These are phyloP conservation scores for Phyllotreta striolata DNA, from an alignment of 2,888 invertebrate genomes.

Conservation along the genomic window DNA sequence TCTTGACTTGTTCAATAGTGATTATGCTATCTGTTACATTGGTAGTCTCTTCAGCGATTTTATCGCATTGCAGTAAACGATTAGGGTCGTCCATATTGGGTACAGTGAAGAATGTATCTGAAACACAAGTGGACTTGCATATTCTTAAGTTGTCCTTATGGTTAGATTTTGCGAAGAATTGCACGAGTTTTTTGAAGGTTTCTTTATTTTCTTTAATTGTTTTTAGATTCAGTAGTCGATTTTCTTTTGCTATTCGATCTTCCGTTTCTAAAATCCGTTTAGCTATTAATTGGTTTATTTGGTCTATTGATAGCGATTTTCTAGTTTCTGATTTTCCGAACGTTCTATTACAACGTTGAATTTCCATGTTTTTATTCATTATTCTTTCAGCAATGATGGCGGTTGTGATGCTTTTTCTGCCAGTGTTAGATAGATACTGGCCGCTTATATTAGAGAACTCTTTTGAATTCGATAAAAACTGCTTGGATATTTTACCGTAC, in stretches of 20 bases:
- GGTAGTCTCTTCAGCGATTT: not conserved
- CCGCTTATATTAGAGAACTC: not conserved
- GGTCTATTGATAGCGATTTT: not conserved
- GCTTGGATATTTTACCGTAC: not conserved
- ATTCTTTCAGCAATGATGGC: slow-evolving; percentile 1
- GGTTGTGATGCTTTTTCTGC: slow-evolving; percentile 4
- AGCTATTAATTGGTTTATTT: slow-evolving; percentile 2
- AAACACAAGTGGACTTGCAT: slow-evolving; percentile 5
- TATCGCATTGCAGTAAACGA: not conserved
- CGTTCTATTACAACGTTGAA: not conserved
- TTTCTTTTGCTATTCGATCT: slow-evolving; percentile 3
- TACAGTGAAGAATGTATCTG: slow-evolving; percentile 1
- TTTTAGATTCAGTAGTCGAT: slow-evolving; percentile 6
- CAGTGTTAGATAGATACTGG: not conserved
- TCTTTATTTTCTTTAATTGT: slow-evolving; percentile 1
- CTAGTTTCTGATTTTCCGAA: not conserved
- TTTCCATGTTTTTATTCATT: slow-evolving; percentile 12
- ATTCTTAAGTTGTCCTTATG: not conserved
- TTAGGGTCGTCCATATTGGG: not conserved
- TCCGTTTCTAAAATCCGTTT: slow-evolving; percentile 13
- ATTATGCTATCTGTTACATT: not conserved
- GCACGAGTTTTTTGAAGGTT: slow-evolving; percentile 1
- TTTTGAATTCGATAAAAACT: too few relatives aligned
- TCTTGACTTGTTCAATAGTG: too few relatives aligned
- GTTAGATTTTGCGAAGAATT: slow-evolving; percentile 1